Evolutionary conservation across 1,140 invertebrate species (phyloP), one percentile per base, ranked within the genome.

Genomic region (Dryas iulia): DNA sequence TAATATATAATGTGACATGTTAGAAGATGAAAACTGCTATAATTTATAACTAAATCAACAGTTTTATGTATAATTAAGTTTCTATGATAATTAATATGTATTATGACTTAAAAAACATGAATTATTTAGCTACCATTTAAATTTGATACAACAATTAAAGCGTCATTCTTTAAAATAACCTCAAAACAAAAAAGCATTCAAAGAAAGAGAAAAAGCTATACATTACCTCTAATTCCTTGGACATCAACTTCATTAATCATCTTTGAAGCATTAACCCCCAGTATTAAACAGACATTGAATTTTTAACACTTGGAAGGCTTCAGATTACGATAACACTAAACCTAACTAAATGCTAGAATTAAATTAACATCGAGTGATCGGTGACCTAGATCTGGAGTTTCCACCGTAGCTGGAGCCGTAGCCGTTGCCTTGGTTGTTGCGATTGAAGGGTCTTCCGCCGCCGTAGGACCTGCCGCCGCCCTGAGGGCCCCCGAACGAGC

Each of bases 251-350:
- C 76, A 74, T 79, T 75, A 77, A 76, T 80, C 84, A 79, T 85
- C 85, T 80, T 84, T 82, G 78, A 77, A 89, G 82, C 77, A 86
- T 84, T 83, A 81, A 84, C 83, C 84, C 85, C 84, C 89, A 87
- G 84, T 84, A 85, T 84, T 83, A 70, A 77, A 72, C 74, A 85
- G 75, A 86, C 81, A 88, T 86, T 85, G 84, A 89, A 89, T 85
- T 85, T n/a, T 84, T 83, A 89, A 89, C 82, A 87, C 84, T 84
- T 83, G 86, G 87, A 89, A 90, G 88, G 87, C 87, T 89, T 90
- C 86, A 89, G 87, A 90, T 89, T 84, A 91, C 83, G 78, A 83
- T 90, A 89, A 90, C 88, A 90, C 87, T 91, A 90, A 90, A 90
- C 87, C 89, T 91, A 91, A 87, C 75, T 82, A 83, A 82, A 82